Percentiles rank a stretch among this genome's conserved stretches.
phyloP scores from a whole-genome alignment of 2,113 vertebrate genomes.

The Hiodon tergisus region DNA sequence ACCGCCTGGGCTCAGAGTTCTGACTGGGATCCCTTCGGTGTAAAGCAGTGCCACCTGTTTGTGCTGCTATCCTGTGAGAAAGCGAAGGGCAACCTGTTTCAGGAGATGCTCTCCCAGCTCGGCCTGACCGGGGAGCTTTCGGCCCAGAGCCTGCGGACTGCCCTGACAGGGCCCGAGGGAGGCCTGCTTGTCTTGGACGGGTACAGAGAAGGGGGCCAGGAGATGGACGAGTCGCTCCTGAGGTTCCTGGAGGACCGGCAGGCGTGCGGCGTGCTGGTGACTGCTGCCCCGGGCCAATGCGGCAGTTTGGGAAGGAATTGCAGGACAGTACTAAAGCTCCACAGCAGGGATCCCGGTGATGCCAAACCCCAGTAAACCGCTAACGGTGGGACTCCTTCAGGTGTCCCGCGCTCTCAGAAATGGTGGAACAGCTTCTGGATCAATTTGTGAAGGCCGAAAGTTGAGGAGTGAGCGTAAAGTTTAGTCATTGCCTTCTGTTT shows the following conservation, averaged over 20 bases:
- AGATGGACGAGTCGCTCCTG: constrained; percentile 40
- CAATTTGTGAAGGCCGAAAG: too few relatives aligned
- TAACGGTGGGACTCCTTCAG: too few relatives aligned
- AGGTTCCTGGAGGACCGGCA: constrained; percentile 36
- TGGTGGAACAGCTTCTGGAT: too few relatives aligned
- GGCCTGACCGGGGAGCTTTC: neutral
- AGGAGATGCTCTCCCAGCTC: constrained; percentile 35
- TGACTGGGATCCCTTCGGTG: neutral
- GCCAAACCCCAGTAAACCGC: neutral
- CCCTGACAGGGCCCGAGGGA: constrained; percentile 20
- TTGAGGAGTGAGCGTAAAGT: neutral
- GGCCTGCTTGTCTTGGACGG: constrained; percentile 46
- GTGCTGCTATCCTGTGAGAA: constrained; percentile 29
- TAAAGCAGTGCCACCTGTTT: constrained; percentile 28
- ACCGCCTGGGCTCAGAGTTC: constrained; percentile 36
- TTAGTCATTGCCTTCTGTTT: neutral
- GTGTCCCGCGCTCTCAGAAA: too few relatives aligned
- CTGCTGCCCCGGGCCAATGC: constrained; percentile 26
- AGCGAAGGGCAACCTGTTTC: constrained; percentile 24
- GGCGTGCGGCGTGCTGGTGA: constrained; percentile 42
- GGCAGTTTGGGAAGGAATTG: constrained; percentile 15
- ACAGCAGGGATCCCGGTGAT: neutral
- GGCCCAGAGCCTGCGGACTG: constrained; percentile 31
- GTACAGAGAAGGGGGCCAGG: constrained; percentile 36
- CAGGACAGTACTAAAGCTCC: constrained; percentile 29